A percentile compares a stretch with the other conserved stretches of the same genome.
Evolutionary conservation across 2,113 vertebrate genomes (phyloP).

Genomic region (Eptatretus burgeri): DNA sequence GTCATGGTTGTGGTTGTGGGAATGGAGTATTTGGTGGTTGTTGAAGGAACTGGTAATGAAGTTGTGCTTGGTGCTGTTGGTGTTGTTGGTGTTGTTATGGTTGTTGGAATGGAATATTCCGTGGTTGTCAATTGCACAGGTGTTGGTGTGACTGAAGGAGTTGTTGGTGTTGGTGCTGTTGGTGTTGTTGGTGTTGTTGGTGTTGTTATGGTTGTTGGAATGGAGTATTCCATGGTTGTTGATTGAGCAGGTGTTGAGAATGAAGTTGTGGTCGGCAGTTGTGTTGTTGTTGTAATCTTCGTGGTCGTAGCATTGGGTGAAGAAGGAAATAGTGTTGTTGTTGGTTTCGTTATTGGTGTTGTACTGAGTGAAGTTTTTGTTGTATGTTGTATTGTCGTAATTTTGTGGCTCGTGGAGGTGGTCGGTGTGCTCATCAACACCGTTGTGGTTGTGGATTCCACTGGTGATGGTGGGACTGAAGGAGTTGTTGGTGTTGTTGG

Average conservation of each 20-base stretch:
- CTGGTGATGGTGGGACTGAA: neutral
- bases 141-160: neutral
- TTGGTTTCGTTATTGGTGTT: neutral
- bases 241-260: neutral
- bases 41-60: neutral
- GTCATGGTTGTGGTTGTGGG: neutral
- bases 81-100: neutral
- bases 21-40: neutral
- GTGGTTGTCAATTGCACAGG: neutral
- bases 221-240: neutral
- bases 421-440: neutral
- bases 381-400: neutral
- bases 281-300: too few species aligned
- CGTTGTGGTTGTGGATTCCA: neutral
- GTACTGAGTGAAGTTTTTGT: neutral
- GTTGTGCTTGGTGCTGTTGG: too few species aligned
- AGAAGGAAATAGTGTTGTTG: neutral
- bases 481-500: neutral
- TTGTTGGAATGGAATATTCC: neutral
- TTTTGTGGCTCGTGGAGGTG: neutral
- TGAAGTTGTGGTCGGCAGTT: too few species aligned
- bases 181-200: neutral
- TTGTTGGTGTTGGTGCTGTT: neutral
- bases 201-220: neutral
- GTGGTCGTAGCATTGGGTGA: neutral